phyloP scores from a whole-genome alignment of 2,888 invertebrate genomes.

The Scotopteryx bipunctaria region DNA sequence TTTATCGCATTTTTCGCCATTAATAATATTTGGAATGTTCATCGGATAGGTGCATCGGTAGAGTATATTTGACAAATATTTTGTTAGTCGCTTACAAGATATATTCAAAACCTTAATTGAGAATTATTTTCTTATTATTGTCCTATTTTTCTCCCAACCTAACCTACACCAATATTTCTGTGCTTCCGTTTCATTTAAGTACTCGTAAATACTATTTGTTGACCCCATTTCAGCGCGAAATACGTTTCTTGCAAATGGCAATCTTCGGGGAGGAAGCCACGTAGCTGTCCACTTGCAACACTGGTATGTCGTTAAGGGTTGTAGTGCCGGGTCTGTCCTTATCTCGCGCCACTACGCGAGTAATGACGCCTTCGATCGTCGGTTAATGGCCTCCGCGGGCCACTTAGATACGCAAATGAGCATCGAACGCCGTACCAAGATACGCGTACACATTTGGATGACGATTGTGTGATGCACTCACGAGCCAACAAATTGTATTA shows the following conservation, averaged over 20 bases:
- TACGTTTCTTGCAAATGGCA: slow-evolving; percentile 48
- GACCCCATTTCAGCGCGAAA: slow-evolving; percentile 39
- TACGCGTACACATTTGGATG: slow-evolving; percentile 51
- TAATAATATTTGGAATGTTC: not conserved
- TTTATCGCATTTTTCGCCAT: not conserved
- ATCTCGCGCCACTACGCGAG: slow-evolving; percentile 74
- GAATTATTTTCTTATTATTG: not conserved
- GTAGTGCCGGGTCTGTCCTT: slow-evolving; percentile 67
- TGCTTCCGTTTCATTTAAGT: slow-evolving; percentile 38
- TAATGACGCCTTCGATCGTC: slow-evolving; percentile 80
- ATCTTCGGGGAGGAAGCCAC: slow-evolving; percentile 52
- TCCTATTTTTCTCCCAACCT: not conserved
- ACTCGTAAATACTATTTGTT: slow-evolving; percentile 33
- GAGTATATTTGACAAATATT: no score
- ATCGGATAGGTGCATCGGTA: not conserved
- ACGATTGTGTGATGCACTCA: slow-evolving; percentile 37
- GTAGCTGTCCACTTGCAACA: slow-evolving; percentile 68
- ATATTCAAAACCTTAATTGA: not conserved
- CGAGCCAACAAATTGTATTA: slow-evolving; percentile 9
- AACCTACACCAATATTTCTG: slow-evolving; percentile 14
- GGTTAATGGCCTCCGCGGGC: slow-evolving; percentile 79
- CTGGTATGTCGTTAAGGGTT: slow-evolving; percentile 68
- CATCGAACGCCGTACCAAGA: slow-evolving; percentile 64
- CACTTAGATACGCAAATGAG: slow-evolving; percentile 83
- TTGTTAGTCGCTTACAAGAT: not conserved